Evolutionary conservation across 30 jellyfish, hydroid and myxozoan genomes (phyloP).

Genomic region (Cassiopea xamachana): DNA sequence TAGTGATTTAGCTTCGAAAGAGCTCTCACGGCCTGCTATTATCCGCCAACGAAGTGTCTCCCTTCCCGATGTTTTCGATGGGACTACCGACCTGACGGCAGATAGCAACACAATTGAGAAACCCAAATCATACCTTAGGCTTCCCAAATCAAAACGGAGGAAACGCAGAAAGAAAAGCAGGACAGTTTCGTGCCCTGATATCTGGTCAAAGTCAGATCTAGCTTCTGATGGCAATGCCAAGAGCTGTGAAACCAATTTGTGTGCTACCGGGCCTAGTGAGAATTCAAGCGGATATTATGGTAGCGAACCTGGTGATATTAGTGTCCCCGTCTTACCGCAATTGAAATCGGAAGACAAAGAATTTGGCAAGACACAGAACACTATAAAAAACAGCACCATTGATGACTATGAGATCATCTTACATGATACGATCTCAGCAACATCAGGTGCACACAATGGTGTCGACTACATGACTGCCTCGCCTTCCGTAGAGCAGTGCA

Average conservation of each 20-base stretch:
- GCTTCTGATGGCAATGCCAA: not conserved
- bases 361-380: not conserved
- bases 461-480: slow-evolving; percentile 29
- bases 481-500: slow-evolving; percentile 21
- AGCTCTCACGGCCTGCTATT: not conserved
- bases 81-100: not conserved
- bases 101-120: not conserved
- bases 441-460: slow-evolving; percentile 25
- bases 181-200: slow-evolving; percentile 60
- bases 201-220: not conserved
- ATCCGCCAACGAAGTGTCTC: slow-evolving; percentile 65
- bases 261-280: slow-evolving; percentile 30
- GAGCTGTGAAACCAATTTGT: slow-evolving; percentile 5
- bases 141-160: slow-evolving; percentile 33
- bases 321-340: slow-evolving; percentile 25
- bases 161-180: slow-evolving; percentile 37
- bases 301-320: slow-evolving; percentile 6
- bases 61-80: slow-evolving; percentile 47
- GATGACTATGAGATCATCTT: not conserved
- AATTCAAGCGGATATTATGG: slow-evolving; percentile 17
- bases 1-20: not conserved
- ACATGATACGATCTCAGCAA: slow-evolving; percentile 1
- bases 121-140: slow-evolving; percentile 30
- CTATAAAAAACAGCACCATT: not conserved
- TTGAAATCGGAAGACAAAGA: slow-evolving; percentile 58